phyloP scores from a whole-genome alignment of 2,113 vertebrate genomes.

The Blennius ocellaris region DNA sequence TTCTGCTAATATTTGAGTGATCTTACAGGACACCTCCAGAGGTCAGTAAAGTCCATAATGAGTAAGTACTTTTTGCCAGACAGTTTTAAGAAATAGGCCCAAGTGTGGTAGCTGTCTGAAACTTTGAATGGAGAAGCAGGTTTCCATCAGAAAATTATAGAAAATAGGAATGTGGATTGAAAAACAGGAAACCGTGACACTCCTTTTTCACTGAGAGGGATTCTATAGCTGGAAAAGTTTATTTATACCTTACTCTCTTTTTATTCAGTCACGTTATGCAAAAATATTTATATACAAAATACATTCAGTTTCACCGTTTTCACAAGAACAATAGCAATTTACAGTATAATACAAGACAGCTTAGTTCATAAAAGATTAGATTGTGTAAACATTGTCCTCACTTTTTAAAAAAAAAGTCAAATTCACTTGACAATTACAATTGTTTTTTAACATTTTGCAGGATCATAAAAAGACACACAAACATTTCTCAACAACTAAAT shows the following conservation, averaged over 20 bases:
- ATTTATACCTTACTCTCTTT: conserved; percentile 60
- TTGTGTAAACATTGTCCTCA: conserved; percentile 83
- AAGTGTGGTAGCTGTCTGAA: no score
- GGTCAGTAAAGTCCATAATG: no score
- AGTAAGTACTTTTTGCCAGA: no score
- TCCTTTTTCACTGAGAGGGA: not conserved
- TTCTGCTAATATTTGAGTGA: no score
- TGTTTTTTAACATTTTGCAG: conserved; percentile 26
- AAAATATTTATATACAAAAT: conserved; percentile 83
- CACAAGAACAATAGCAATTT: conserved; percentile 67
- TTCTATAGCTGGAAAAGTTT: conserved; percentile 54
- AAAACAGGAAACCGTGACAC: not conserved
- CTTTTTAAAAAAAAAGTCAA: conserved; percentile 41
- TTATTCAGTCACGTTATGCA: conserved; percentile 58
- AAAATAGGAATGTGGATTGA: no score
- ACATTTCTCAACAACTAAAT: conserved; percentile 41
- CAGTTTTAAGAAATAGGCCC: no score
- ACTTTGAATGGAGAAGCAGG: not conserved
- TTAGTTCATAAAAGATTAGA: conserved; percentile 68
- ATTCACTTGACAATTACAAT: conserved; percentile 49
- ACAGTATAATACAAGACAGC: conserved; percentile 80
- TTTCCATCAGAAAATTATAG: no score
- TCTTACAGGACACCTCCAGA: no score
- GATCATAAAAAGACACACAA: conserved; percentile 34
- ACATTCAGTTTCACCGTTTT: conserved; percentile 77